These are phyloP conservation scores for Steinernema khuongi DNA, from an alignment of 1,140 invertebrate species.

Conservation along the genomic window DNA sequence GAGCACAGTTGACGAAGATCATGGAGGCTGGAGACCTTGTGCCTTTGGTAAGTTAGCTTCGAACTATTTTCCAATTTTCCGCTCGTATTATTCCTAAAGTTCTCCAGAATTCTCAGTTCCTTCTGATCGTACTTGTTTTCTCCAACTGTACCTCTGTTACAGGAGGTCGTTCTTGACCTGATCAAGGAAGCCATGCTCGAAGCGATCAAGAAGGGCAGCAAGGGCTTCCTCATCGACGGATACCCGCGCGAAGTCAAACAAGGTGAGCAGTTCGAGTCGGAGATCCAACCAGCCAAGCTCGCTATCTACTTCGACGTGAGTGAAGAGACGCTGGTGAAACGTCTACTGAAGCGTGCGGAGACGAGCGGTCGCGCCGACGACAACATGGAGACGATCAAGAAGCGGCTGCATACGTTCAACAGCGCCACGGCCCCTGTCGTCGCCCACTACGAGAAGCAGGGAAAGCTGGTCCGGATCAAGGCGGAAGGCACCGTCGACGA, in stretches of 20 bases:
- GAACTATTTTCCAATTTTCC: slow-evolving; percentile 25
- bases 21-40: slow-evolving; percentile 85
- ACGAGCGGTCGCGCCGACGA: slow-evolving; percentile 90
- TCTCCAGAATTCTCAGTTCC: slow-evolving; percentile 59
- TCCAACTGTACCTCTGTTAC: slow-evolving; percentile 18
- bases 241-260: slow-evolving; percentile 86
- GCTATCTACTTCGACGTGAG: slow-evolving; percentile 78
- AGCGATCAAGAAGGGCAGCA: slow-evolving; percentile 65
- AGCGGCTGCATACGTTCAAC: slow-evolving; percentile 84
- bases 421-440: slow-evolving; percentile 82
- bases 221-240: slow-evolving; percentile 90
- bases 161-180: slow-evolving; percentile 79
- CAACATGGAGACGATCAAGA: slow-evolving; percentile 91
- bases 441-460: slow-evolving; percentile 74
- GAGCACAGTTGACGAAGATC: slow-evolving; percentile 72
- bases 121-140: neutral
- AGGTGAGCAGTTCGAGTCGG: slow-evolving; percentile 77
- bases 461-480: slow-evolving; percentile 65
- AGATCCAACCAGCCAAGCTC: slow-evolving; percentile 74
- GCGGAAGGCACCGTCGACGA: slow-evolving; percentile 62
- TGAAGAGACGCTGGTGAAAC: slow-evolving; percentile 75
- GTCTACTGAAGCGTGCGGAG: slow-evolving; percentile 77
- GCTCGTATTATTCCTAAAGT: slow-evolving; percentile 51
- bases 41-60: slow-evolving; percentile 65
- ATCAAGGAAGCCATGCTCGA: slow-evolving; percentile 77